Percentiles rank a stretch among this genome's conserved stretches.
These are phyloP conservation scores for Spondyliosoma cantharus DNA, from an alignment of 2,797 vertebrate species.

Conservation along the genomic window DNA sequence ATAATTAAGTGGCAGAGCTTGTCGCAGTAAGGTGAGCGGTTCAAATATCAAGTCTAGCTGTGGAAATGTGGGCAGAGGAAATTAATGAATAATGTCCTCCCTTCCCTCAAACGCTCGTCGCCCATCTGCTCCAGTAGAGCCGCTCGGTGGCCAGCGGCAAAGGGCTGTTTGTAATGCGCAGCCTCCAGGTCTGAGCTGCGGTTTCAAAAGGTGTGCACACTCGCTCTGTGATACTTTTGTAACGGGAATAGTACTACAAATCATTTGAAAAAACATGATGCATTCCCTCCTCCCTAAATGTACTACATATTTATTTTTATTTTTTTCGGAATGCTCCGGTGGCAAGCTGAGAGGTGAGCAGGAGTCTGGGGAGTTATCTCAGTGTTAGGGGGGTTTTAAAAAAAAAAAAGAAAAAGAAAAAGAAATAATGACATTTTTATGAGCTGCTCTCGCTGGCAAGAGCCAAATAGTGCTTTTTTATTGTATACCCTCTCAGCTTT, in stretches of 20 bases:
- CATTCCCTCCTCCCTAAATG: conserved; percentile 17
- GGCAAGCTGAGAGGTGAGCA: conserved; percentile 39
- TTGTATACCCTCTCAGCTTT: conserved; percentile 22
- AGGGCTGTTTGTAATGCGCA: conserved; percentile 41
- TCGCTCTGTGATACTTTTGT: conserved; percentile 37
- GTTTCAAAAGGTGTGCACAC: conserved; percentile 32
- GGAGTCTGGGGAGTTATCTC: conserved; percentile 31
- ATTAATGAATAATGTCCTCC: conserved; percentile 58
- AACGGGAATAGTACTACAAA: conserved; percentile 36
- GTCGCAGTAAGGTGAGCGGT: conserved; percentile 42
- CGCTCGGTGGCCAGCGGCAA: conserved; percentile 49
- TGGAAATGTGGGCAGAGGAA: conserved; percentile 47
- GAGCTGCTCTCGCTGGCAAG: conserved; percentile 27
- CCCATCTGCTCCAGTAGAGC: conserved; percentile 54
- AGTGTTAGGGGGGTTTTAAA: conserved; percentile 17
- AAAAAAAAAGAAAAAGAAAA: conserved; percentile 9
- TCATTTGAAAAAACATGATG: conserved; percentile 42
- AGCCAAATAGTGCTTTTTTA: conserved; percentile 9
- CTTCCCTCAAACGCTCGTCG: conserved; percentile 52
- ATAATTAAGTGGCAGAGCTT: conserved; percentile 48
- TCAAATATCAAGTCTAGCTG: conserved; percentile 47
- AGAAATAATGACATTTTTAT: conserved; percentile 45
- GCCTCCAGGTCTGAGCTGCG: conserved; percentile 50
- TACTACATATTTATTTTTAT: conserved; percentile 6
- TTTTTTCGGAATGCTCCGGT: conserved; percentile 31